phyloP scores from a whole-genome alignment of 2,888 invertebrate species.

The Argynnis bischoffii region DNA sequence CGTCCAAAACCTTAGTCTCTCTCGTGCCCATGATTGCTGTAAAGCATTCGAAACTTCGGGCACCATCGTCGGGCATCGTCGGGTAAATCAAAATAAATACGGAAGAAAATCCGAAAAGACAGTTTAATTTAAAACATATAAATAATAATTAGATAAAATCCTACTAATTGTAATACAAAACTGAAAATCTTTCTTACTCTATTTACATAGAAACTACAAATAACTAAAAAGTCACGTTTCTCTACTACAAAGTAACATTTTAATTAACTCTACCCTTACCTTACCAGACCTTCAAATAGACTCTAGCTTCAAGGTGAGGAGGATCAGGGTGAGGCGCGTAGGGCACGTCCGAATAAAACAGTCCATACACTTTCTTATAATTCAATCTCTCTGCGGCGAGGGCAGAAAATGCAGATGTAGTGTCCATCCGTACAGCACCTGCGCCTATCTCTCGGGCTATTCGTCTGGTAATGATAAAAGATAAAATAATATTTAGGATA shows the following conservation, averaged over 20 bases:
- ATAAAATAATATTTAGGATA: background rate
- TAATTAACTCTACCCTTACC: conserved; percentile 13
- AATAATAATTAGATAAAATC: too few species aligned
- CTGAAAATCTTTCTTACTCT: too few species aligned
- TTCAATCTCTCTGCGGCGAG: conserved; percentile 87
- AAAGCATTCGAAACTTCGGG: too few species aligned
- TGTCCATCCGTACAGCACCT: conserved; percentile 86
- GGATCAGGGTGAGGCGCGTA: conserved; percentile 82
- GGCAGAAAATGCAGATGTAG: conserved; percentile 89
- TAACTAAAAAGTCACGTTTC: too few species aligned
- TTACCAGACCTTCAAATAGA: conserved; percentile 79
- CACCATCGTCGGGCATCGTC: too few species aligned
- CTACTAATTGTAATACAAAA: too few species aligned
- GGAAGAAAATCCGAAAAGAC: too few species aligned
- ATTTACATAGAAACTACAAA: too few species aligned
- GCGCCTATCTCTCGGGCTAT: conserved; percentile 82
- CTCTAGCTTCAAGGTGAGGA: conserved; percentile 84
- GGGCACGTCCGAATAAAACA: conserved; percentile 84
- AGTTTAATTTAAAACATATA: too few species aligned
- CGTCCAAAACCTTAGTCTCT: too few species aligned
- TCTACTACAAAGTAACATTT: background rate
- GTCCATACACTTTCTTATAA: conserved; percentile 85
- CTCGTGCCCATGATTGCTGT: too few species aligned
- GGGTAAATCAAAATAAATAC: too few species aligned
- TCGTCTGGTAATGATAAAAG: conserved; percentile 70